These are phyloP conservation scores for Nemotelus pantherinus DNA, from an alignment of 2,888 invertebrate genomes.

Conservation along the genomic window DNA sequence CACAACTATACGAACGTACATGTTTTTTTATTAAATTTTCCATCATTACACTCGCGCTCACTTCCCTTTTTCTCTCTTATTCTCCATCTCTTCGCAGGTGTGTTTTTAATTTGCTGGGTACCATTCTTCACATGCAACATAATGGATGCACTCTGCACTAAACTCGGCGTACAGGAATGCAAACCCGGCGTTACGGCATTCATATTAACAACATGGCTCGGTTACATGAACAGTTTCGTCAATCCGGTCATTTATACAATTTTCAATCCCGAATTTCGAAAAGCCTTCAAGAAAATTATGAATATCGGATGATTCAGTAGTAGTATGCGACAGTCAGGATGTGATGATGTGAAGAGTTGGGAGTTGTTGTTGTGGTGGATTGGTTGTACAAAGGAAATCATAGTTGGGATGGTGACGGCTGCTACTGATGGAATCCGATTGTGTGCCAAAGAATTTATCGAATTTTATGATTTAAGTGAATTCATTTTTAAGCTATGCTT, in stretches of 20 bases:
- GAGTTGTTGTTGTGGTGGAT: neutral
- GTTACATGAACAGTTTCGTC: conserved; percentile 95
- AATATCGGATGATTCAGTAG: conserved; percentile 68
- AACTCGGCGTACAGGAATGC: conserved; percentile 76
- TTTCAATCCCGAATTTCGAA: conserved; percentile 97
- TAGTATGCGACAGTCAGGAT: neutral
- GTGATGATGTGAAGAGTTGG: neutral
- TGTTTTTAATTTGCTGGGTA: conserved; percentile 98
- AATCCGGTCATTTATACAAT: conserved; percentile 95
- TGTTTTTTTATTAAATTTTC: conserved; percentile 29
- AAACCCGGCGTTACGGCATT: conserved; percentile 89
- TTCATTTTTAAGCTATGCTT: too few relatives aligned
- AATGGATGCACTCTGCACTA: conserved; percentile 94
- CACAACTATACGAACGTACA: neutral
- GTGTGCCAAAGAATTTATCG: conserved; percentile 25
- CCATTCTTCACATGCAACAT: conserved; percentile 99
- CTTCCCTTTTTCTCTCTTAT: conserved; percentile 23
- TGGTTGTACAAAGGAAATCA: neutral
- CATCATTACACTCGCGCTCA: neutral
- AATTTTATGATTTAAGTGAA: too few relatives aligned
- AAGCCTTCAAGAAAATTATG: conserved; percentile 96
- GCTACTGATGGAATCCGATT: neutral
- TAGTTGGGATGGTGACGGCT: neutral
- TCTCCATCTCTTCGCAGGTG: conserved; percentile 71
- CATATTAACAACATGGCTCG: conserved; percentile 96